Evolutionary conservation across 2,797 vertebrate genomes (phyloP).

Genomic region (Melanotaenia pygmaea): DNA sequence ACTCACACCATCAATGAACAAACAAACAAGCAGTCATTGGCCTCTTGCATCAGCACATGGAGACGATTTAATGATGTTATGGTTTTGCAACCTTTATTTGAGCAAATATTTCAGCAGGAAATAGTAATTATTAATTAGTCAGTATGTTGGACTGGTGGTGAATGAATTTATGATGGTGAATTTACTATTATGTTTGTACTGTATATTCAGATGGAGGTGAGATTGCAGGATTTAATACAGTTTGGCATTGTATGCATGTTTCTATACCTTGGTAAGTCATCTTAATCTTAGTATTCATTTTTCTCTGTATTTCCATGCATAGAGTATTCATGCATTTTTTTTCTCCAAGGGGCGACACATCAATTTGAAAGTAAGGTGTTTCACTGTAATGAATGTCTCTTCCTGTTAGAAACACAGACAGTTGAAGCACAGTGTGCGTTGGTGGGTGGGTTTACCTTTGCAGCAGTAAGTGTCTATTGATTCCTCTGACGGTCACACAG

Average conservation of each 20-base stretch:
- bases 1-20: neutral
- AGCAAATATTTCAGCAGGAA: neutral
- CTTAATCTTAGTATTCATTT: constrained; percentile 4
- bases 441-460: constrained; percentile 56
- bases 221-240: neutral
- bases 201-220: neutral
- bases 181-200: neutral
- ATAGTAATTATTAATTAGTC: neutral
- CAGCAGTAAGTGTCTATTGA: constrained; percentile 60
- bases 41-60: constrained; percentile 18
- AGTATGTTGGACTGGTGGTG: neutral
- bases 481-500: constrained; percentile 64
- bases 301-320: constrained; percentile 27
- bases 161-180: neutral
- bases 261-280: neutral
- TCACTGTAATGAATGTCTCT: constrained; percentile 16
- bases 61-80: constrained; percentile 20
- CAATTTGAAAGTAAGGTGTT: constrained; percentile 21
- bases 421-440: constrained; percentile 3
- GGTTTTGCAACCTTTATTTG: constrained; percentile 7
- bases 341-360: neutral
- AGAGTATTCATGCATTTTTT: constrained; percentile 15
- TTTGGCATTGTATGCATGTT: neutral
- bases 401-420: constrained; percentile 37
- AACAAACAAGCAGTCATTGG: constrained; percentile 10